Base-by-base conservation (phyloP, 2,888 invertebrate species). In the Plebejus anna region DNA sequence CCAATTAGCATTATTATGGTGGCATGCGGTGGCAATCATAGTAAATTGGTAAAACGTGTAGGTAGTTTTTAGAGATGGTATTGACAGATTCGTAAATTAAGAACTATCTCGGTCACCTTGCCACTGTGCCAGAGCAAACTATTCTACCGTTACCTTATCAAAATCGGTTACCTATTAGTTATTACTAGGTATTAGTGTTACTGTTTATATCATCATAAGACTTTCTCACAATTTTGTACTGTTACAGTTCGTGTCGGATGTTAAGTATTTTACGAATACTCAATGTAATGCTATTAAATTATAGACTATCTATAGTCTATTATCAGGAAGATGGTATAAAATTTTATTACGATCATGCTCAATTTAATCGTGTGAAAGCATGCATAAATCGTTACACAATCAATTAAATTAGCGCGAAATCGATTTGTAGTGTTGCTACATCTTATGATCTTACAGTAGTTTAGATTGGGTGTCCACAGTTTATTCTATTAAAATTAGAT, bases 341-440 rank as follows among this genome's bases (percentile, higher is more conserved):
- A 36, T 13, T 66, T 32, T 36, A 36, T 66, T 66, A 66, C 66
- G 66, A 66, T 32, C 66, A 66, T 66, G 32, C 66, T 28, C 66
- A 42, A 6, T 7, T 32, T 55, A 32, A 51, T 47, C 42, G 28
- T 55, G 73, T 51, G 73, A 55, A 73, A 73, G 73, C 73, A 73
- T 55, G 55, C 28, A 73, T 66, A 36, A 16, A 66, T 32, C 36
- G 66, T 66, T 66, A 66, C 66, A 36, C 32, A 66, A 66, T 73
- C n/a, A 55, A 32, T 51, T 73, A 73, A 32, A 55, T 55, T 55
- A 32, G 55, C 73, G 55, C 55, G 73, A 73, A 55, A 55, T 73
- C 73, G 47, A 51, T 55, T 9, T 32, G 16, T 13, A 47, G 51
- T 51, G 28, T 73, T 32, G 28, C 36, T 66, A 36, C 9, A 61